A percentile compares a stretch with the other conserved stretches of the same genome.
Conservation (phyloP, 2,797 vertebrate species). For the Leptodactylus fallax region DNA sequence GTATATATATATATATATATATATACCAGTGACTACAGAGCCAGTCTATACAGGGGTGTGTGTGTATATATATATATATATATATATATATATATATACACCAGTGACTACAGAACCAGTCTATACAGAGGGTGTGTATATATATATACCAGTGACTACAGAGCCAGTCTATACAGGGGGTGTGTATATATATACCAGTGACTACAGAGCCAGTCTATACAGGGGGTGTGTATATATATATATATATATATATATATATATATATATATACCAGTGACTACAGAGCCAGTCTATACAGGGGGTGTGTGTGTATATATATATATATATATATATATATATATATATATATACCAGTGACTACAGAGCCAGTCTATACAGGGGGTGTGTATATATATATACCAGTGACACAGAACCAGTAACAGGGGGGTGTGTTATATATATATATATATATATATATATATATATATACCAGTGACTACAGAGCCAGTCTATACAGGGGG, state of each 20-base stretch:
- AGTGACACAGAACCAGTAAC: too few species aligned
- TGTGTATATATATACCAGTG: neutral
- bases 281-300: too few species aligned
- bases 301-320: too few species aligned
- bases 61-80: neutral
- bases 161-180: neutral
- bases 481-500: neutral
- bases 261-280: too few species aligned
- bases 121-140: neutral
- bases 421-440: too few species aligned
- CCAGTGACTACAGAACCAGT: neutral
- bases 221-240: too few species aligned
- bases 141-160: too few species aligned
- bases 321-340: neutral
- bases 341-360: neutral
- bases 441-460: too few species aligned
- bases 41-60: neutral
- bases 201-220: neutral
- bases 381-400: too few species aligned
- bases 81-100: neutral
- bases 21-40: neutral
- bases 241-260: too few species aligned
- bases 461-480: neutral
- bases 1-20: too few species aligned
- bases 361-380: neutral